A percentile compares a stretch with the other conserved stretches of the same genome.
Conservation (phyloP, 2,888 invertebrate genomes). For the Iphiclides podalirius region DNA sequence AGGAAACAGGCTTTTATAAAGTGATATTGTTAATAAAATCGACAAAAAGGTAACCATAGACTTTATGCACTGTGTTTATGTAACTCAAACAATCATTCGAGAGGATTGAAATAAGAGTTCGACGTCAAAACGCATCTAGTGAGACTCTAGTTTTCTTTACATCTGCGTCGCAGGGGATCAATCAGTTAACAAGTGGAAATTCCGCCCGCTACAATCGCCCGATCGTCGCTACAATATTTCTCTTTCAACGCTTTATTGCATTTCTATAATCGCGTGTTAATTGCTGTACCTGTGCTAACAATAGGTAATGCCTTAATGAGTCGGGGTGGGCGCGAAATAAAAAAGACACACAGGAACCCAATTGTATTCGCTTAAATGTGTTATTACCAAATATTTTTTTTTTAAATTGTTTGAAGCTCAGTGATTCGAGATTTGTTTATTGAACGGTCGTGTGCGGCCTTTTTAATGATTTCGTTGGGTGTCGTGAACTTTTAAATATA, state of each 20-base stretch:
- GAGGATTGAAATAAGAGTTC: too few relatives aligned
- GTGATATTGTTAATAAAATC: too few relatives aligned
- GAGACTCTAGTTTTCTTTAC: background rate
- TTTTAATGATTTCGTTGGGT: too few relatives aligned
- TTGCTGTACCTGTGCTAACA: conserved; percentile 23
- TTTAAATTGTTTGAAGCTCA: too few relatives aligned
- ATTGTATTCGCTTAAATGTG: conserved; percentile 24
- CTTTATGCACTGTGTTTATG: too few relatives aligned
- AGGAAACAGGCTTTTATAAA: too few relatives aligned
- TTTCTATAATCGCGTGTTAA: conserved; percentile 40
- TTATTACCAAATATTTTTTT: conserved; percentile 1
- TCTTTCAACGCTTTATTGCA: conserved; percentile 37
- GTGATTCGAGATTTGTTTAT: too few relatives aligned
- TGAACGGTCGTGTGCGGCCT: too few relatives aligned
- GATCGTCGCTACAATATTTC: conserved; percentile 31
- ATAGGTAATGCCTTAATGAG: conserved; percentile 23
- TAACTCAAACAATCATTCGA: too few relatives aligned
- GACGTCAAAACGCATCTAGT: background rate
- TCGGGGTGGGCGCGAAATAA: conserved; percentile 9
- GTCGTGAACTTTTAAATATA: too few relatives aligned
- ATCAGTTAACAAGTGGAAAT: conserved; percentile 11
- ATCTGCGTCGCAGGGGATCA: conserved; percentile 4
- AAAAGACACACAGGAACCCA: conserved; percentile 22
- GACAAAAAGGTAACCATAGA: too few relatives aligned
- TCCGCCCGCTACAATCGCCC: conserved; percentile 8